Percentiles rank a stretch among this genome's conserved stretches.
These are phyloP conservation scores for Nomada hirtipes DNA, from an alignment of 2,888 invertebrate species.

Conservation along the genomic window DNA sequence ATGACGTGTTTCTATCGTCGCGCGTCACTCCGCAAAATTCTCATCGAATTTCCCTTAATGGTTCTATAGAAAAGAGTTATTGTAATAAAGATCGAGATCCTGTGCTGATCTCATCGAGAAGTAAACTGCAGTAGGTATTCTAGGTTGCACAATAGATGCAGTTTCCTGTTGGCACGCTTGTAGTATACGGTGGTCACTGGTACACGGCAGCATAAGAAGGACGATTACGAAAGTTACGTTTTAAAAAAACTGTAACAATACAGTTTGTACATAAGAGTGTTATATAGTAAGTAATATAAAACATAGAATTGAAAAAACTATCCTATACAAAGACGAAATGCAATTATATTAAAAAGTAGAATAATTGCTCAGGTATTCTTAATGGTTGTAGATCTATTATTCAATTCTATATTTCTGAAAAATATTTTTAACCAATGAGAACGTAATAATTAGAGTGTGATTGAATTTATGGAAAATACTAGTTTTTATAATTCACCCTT, in stretches of 20 bases:
- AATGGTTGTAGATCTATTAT: too few species aligned
- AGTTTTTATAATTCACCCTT: too few species aligned
- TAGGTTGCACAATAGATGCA: conserved; percentile 35
- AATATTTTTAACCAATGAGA: background rate
- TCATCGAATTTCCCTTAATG: background rate
- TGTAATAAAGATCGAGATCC: background rate
- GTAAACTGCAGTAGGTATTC: background rate
- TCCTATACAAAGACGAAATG: too few species aligned
- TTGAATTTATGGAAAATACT: too few species aligned
- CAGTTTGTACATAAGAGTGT: background rate
- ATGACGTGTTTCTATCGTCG: conserved; percentile 40
- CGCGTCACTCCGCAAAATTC: background rate
- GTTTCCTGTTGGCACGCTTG: conserved; percentile 41
- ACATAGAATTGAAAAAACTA: too few species aligned
- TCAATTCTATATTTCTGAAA: too few species aligned
- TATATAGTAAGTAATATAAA: too few species aligned
- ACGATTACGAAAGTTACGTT: conserved; percentile 42
- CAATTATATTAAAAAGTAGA: too few species aligned
- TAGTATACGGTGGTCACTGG: background rate
- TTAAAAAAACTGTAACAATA: background rate
- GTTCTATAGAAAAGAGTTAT: background rate
- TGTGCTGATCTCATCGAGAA: conserved; percentile 7
- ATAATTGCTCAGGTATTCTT: too few species aligned
- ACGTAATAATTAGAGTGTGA: background rate
- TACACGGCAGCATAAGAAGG: conserved; percentile 25